Conservation (phyloP, 2,113 vertebrate genomes). For the Stigmatopora argus region DNA sequence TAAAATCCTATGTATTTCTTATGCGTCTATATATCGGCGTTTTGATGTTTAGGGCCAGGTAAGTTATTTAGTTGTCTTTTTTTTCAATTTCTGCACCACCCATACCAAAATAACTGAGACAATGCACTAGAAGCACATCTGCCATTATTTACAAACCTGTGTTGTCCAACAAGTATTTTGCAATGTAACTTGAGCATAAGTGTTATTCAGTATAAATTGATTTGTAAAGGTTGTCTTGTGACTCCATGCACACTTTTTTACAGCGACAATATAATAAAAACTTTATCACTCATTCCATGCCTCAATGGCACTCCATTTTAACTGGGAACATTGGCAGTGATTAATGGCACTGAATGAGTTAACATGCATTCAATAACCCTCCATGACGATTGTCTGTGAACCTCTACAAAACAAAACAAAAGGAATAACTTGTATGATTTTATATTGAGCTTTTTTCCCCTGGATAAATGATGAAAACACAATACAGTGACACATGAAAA, state of each 20-base stretch:
- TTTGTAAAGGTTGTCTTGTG: slow-evolving; percentile 10
- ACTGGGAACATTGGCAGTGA: not conserved
- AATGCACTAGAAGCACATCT: slow-evolving; percentile 1
- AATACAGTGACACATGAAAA: not conserved
- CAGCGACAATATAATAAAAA: not conserved
- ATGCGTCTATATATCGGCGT: not conserved
- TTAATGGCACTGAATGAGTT: not conserved
- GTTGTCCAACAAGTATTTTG: slow-evolving; percentile 3
- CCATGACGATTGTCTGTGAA: slow-evolving; percentile 4
- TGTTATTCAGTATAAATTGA: slow-evolving; percentile 46
- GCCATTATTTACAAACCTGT: slow-evolving; percentile 7
- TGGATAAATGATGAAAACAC: not conserved
- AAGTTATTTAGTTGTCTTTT: no score
- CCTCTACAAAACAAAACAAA: not conserved
- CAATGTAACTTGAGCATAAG: slow-evolving; percentile 12
- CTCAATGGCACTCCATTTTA: not conserved
- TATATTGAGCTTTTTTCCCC: not conserved
- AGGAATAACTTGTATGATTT: not conserved
- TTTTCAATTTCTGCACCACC: slow-evolving; percentile 10
- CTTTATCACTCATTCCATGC: no score
- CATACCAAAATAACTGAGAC: slow-evolving; percentile 7
- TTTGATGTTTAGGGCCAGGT: not conserved
- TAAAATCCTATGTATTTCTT: not conserved
- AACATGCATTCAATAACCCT: not conserved
- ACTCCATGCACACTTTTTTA: slow-evolving; percentile 7